These are phyloP conservation scores for Enchytraeus crypticus DNA, from an alignment of 2,888 invertebrate species.

Conservation along the genomic window DNA sequence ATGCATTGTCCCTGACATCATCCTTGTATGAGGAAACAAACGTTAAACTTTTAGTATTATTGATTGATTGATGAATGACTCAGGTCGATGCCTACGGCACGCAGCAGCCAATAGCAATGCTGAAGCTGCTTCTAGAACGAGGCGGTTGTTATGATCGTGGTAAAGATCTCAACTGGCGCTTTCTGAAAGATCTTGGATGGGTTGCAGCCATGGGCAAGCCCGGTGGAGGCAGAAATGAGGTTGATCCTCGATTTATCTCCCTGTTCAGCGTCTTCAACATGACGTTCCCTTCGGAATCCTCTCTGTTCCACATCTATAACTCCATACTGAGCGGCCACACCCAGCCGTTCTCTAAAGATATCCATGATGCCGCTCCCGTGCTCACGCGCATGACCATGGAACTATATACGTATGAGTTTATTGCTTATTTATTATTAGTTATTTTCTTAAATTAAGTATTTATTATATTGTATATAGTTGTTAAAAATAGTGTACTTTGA, in stretches of 20 bases:
- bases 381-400: constrained; percentile 71
- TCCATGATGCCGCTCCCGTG: constrained; percentile 59
- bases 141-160: constrained; percentile 81
- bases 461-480: too few species aligned
- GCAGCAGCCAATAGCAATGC: constrained; percentile 81
- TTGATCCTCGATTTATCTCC: constrained; percentile 71
- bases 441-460: too few species aligned
- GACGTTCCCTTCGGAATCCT: constrained; percentile 69
- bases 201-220: constrained; percentile 54
- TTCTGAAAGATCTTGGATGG: constrained; percentile 64
- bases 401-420: constrained; percentile 63
- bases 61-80: too few species aligned
- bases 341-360: constrained; percentile 59
- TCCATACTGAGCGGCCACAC: constrained; percentile 75
- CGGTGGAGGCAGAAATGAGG: constrained; percentile 79
- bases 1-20: too few species aligned
- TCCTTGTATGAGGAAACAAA: too few species aligned
- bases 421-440: not conserved
- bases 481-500: too few species aligned
- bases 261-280: constrained; percentile 81
- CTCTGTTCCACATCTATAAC: constrained; percentile 70
- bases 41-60: too few species aligned
- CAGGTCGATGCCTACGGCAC: constrained; percentile 74
- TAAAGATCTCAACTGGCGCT: constrained; percentile 81
- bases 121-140: constrained; percentile 80